A percentile compares a stretch with the other conserved stretches of the same genome.
Conservation (phyloP, 1,140 invertebrate genomes). For the Whitmania pigra region DNA sequence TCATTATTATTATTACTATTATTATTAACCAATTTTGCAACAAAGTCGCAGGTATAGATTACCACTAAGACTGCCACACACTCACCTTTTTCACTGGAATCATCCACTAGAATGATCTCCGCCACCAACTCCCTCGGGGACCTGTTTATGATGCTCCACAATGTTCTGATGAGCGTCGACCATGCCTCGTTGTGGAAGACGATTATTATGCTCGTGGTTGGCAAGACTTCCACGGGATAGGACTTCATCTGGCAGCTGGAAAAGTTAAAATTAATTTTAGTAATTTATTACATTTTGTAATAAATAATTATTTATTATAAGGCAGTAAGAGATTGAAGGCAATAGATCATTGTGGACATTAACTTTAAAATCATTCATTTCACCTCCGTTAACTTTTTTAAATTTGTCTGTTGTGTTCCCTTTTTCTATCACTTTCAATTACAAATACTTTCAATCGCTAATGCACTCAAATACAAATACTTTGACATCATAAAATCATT, state of each 20-base stretch:
- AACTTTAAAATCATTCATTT: not conserved
- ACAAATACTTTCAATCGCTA: no score
- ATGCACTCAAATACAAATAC: constrained; percentile 70
- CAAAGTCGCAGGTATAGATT: no score
- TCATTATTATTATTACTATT: no score
- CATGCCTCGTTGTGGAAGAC: constrained; percentile 97
- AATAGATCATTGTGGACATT: no score
- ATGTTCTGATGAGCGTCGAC: constrained; percentile 82
- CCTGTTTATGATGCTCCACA: constrained; percentile 90
- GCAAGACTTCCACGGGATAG: constrained; percentile 25
- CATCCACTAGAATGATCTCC: constrained; percentile 89
- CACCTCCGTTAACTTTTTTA: not conserved
- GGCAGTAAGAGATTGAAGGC: no score
- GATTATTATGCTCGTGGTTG: constrained; percentile 79
- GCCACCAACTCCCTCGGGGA: constrained; percentile 71
- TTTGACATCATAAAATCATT: not conserved
- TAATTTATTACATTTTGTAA: no score
- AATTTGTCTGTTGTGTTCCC: not conserved
- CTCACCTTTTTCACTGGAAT: constrained; percentile 77
- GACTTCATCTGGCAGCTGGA: constrained; percentile 7
- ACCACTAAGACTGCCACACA: no score
- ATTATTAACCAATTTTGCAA: no score
- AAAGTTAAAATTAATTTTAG: not conserved
- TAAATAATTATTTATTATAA: no score
- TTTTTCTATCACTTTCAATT: not conserved